These are phyloP conservation scores for Epistrophe grossulariae DNA, from an alignment of 2,888 invertebrate species.

Conservation along the genomic window DNA sequence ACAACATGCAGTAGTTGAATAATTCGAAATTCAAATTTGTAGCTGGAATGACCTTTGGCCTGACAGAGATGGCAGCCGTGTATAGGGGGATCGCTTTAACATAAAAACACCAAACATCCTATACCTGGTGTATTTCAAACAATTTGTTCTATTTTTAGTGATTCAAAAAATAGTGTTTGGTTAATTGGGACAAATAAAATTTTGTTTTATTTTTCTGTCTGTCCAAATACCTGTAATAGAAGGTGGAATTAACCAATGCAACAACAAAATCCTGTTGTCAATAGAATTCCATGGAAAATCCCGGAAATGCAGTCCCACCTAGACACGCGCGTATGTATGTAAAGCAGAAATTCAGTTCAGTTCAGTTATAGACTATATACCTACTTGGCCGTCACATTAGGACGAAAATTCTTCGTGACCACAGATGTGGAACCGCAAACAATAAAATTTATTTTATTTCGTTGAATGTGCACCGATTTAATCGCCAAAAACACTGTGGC, in stretches of 20 bases:
- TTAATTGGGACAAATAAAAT: conserved; percentile 8
- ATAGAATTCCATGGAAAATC: conserved; percentile 27
- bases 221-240: not conserved
- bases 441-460: conserved; percentile 57
- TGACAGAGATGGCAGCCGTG: not conserved
- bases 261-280: too few relatives aligned
- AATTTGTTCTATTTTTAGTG: conserved; percentile 13
- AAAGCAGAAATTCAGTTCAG: not conserved
- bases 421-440: conserved; percentile 68
- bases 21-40: conserved; percentile 39
- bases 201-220: not conserved
- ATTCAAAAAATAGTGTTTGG: conserved; percentile 18
- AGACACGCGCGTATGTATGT: not conserved
- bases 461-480: conserved; percentile 49
- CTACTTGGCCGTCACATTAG: conserved; percentile 4
- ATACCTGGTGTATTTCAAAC: not conserved
- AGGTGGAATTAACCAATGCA: not conserved
- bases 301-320: conserved; percentile 37
- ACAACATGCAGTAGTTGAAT: conserved; percentile 18
- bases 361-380: too few relatives aligned
- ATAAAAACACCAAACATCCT: conserved; percentile 13
- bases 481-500: conserved; percentile 49
- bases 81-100: not conserved
- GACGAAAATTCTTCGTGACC: conserved; percentile 48
- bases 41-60: conserved; percentile 52